Percentiles rank a stretch among this genome's conserved stretches.
These are phyloP conservation scores for Morelia viridis DNA, from an alignment of 2,797 vertebrate genomes.

Conservation along the genomic window DNA sequence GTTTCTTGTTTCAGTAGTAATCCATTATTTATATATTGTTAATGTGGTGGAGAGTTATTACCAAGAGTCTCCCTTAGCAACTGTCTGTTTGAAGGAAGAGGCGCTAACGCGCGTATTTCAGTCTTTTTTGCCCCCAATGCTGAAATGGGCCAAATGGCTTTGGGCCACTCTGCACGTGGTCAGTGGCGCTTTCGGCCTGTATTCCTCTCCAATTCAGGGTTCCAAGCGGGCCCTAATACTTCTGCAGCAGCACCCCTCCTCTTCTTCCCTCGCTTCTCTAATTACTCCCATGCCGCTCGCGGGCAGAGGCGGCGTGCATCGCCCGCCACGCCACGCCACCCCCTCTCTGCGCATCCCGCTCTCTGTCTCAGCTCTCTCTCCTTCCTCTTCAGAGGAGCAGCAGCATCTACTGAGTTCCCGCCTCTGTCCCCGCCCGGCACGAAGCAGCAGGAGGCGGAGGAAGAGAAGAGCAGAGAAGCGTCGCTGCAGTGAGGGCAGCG, in stretches of 20 bases:
- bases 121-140: too few species aligned
- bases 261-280: background rate
- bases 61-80: background rate
- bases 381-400: conserved; percentile 15
- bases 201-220: too few species aligned
- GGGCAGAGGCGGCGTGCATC: background rate
- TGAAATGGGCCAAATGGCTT: too few species aligned
- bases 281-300: background rate
- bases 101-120: fast-evolving
- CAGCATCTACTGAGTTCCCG: conserved; percentile 48
- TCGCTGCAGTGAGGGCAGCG: background rate
- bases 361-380: background rate
- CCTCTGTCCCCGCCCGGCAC: conserved; percentile 49
- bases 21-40: background rate
- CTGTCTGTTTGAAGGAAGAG: background rate
- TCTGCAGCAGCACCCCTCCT: background rate
- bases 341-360: conserved; percentile 7
- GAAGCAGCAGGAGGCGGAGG: conserved; percentile 36
- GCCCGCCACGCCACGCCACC: background rate
- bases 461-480: background rate
- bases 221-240: too few species aligned
- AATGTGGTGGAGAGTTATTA: background rate
- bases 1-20: background rate
- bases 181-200: background rate
- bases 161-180: background rate